Percentiles rank a stretch among this genome's conserved stretches.
Evolutionary conservation across 2,113 vertebrate species (phyloP).

Genomic region (Dunckerocampus dactyliophorus): DNA sequence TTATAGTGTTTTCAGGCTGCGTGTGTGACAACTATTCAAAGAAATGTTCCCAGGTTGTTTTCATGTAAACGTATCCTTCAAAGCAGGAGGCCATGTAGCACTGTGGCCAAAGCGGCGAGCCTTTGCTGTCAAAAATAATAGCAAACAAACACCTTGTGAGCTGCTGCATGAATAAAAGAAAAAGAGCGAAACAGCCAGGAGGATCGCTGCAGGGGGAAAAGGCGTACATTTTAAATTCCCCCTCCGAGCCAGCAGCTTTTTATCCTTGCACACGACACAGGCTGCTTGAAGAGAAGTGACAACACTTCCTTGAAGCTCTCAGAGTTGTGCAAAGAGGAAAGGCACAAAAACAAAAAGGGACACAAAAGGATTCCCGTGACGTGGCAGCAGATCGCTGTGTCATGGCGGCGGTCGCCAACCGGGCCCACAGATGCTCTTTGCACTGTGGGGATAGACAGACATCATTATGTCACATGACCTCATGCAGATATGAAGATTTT

Average conservation of each 20-base stretch:
- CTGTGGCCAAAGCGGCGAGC: neutral
- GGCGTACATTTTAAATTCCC: constrained; percentile 8
- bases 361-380: constrained; percentile 42
- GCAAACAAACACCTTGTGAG: constrained; percentile 19
- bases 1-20: neutral
- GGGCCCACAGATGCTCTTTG: constrained; percentile 34
- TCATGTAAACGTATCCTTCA: neutral
- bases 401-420: constrained; percentile 49
- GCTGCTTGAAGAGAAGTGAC: constrained; percentile 17
- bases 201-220: constrained; percentile 14
- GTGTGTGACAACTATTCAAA: too few species aligned
- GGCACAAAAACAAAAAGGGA: constrained; percentile 20
- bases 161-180: constrained; percentile 20
- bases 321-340: constrained; percentile 18
- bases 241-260: constrained; percentile 31
- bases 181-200: constrained; percentile 4
- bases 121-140: constrained; percentile 28
- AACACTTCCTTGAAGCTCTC: constrained; percentile 14
- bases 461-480: too few species aligned
- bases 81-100: neutral
- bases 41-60: neutral
- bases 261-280: constrained; percentile 21
- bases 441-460: neutral
- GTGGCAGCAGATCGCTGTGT: constrained; percentile 35
- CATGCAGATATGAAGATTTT: too few species aligned